Evolutionary conservation across 1,140 invertebrate genomes (phyloP), one percentile per base, ranked within the genome.

Genomic region (Drusus annulatus): DNA sequence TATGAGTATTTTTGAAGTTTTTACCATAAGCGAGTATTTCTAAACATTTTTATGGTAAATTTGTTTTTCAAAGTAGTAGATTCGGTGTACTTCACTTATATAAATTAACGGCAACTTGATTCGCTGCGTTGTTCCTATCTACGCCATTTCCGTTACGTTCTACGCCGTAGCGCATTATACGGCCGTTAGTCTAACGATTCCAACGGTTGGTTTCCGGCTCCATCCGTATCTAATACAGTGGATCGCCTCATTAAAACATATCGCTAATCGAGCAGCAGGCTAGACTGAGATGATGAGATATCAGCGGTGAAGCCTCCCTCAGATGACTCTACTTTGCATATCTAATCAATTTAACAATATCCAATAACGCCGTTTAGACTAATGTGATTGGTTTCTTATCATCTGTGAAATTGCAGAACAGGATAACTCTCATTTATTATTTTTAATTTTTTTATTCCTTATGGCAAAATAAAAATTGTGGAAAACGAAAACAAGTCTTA

Each of bases 241-340:
- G 62, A 65, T 65, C 21, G 62, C 28, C 62, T 28, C 62, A 31
- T 65, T 65, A 65, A 65, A 65, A 65, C 28, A 31, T 65, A 65
- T 25, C 10, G 62, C 62, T 65, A 65, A 65, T 65, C 62, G 62
- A 65, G 28, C 62, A 25, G 17, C 56, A 65, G 62, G 21, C 62
- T 65, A 28, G 23, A 45, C 36, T 45, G 36, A 45, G 36, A 65
- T 31, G 62, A 31, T n/a, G 28, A 65, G 62, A 65, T 65, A 65
- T 45, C 36, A 65, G 16, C 2, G 21, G 23, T 0, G 21, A 65
- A 28, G 16, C 21, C 25, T 65, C 62, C 23, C 56, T 28, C 62
- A 2, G 23, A 16, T 25, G 10, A 36, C 21, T 13, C 62, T 28
- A 3, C 62, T 65, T 65, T 65, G 28, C 62, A 65, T 65, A 65